phyloP scores from a whole-genome alignment of 2,888 invertebrate genomes.

The Neoitamus cyanurus region DNA sequence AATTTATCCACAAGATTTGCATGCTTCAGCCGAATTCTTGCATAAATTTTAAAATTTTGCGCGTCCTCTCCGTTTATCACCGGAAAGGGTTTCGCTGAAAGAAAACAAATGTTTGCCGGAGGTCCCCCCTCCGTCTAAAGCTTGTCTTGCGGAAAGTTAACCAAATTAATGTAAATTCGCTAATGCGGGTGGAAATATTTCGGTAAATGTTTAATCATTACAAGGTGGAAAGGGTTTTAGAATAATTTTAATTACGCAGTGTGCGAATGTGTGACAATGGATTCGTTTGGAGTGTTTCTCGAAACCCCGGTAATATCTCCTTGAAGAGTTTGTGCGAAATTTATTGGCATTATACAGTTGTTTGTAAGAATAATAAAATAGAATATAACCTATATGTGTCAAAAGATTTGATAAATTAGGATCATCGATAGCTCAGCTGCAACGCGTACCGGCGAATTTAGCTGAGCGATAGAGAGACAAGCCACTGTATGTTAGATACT shows the following conservation, averaged over 20 bases:
- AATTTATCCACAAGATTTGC: slow-evolving; percentile 49
- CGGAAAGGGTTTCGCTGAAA: background rate
- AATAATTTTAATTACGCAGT: background rate
- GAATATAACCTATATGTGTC: too few species aligned
- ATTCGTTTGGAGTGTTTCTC: background rate
- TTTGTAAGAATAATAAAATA: too few species aligned
- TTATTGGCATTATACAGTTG: background rate
- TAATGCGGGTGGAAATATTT: slow-evolving; percentile 12
- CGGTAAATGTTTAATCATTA: background rate
- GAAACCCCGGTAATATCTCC: background rate
- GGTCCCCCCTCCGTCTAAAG: background rate
- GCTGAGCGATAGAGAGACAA: too few species aligned
- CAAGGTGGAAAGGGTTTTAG: background rate
- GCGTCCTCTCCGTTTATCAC: background rate
- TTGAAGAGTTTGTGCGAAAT: background rate
- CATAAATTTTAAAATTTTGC: slow-evolving; percentile 36
- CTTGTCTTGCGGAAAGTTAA: slow-evolving; percentile 29
- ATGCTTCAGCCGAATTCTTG: slow-evolving; percentile 48
- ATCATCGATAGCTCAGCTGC: too few species aligned
- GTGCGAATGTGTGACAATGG: background rate
- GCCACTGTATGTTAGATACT: too few species aligned
- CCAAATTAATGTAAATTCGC: slow-evolving; percentile 37
- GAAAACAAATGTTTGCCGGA: slow-evolving; percentile 27
- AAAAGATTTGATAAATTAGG: too few species aligned
- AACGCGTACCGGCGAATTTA: too few species aligned